Evolutionary conservation across 2,113 vertebrate species (phyloP), one percentile per base, ranked within the genome.

Genomic region (Chionis minor): DNA sequence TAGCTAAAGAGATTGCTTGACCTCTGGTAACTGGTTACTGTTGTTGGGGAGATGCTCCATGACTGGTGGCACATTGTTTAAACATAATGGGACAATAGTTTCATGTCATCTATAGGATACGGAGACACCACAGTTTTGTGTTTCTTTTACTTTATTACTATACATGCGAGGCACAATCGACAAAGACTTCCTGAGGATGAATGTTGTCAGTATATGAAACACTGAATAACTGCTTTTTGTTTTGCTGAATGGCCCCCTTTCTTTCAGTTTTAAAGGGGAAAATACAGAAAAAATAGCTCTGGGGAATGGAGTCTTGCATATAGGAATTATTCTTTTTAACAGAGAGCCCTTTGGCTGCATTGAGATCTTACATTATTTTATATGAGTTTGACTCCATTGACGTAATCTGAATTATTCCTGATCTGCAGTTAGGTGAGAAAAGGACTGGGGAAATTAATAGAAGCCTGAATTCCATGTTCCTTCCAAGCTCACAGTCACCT

Each of bases 141-240:
- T 93, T 96, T 92, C 94, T 98, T 98, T 97, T 98, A 96, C 97
- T 98, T 96, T 98, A 96, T 98, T 97, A 90, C 96, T 97, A 96
- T 97, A 98, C 97, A 98, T 97, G 86, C 4, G 9, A 95, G 81
- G 66, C 83, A 98, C 98, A 98, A 98, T 98, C 88, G 2, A 98
- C 97, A 98, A 98, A 98, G 98, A 92, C 97, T 97, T 98, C 93
- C 96, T 96, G 94, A 96, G 95, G 82, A 97, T 97, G 97, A 97
- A 96, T 97, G 96, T 96, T 97, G 94, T 97, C 96, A 98, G 96
- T 94, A 92, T 87, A 95, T 97, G 97, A 97, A 97, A 90, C 93
- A 96, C 92, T 98, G 97, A 98, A 98, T 98, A 93, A 95, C 61
- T 93, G 91, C 90, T 96, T 98, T 98, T 96, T 95, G 81, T 95